Evolutionary conservation across 2,888 invertebrate species (phyloP), one percentile per base, ranked within the genome.

Genomic region (Pyrrhia umbra): DNA sequence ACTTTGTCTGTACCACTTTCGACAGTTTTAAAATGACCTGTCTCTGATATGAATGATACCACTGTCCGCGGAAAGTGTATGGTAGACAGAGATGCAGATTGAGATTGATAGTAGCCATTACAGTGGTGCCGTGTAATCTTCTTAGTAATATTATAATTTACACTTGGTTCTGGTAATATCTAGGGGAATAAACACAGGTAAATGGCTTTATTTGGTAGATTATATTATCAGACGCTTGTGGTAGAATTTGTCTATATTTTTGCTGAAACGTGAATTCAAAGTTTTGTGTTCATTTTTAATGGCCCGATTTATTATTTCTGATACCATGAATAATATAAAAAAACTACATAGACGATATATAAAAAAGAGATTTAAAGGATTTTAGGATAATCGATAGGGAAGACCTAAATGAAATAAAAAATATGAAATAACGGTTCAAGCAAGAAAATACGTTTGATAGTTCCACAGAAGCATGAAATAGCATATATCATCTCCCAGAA

Each of bases 1-100:
- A 84, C 70, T 77, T 68, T 78, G 80, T 79, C 78, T 70, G 79
- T 79, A 78, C 72, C 65, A 81, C 80, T 81, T 72, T 80, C 75
- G 71, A 72, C 74, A 64, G 59, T 67, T 75, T 72, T 63, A 61
- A 69, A 79, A 80, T 75, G 70, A 62, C 69, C 62, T 65, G 68
- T 62, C 66, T 72, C 50, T 51, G 50, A 30, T 72, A 72, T 73
- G 72, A 73, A 75, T 73, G 64, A 63, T 58, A 50, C 60, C 42
- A 60, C 63, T 70, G 75, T 63, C 75, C 55, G 62, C 51, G 49
- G 52, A 58, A 69, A 69, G 55, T 69, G 70, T 69, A 71, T 46
- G 62, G 25, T 40, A 50, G 61, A 61, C 2, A 39, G 18, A 42
- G 52, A 75, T 57, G 64, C 43, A 47, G 40, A 61, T 49, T 40